A percentile compares a stretch with the other conserved stretches of the same genome.
Evolutionary conservation across 2,797 vertebrate species (phyloP).

Genomic region (Leuciscus waleckii): DNA sequence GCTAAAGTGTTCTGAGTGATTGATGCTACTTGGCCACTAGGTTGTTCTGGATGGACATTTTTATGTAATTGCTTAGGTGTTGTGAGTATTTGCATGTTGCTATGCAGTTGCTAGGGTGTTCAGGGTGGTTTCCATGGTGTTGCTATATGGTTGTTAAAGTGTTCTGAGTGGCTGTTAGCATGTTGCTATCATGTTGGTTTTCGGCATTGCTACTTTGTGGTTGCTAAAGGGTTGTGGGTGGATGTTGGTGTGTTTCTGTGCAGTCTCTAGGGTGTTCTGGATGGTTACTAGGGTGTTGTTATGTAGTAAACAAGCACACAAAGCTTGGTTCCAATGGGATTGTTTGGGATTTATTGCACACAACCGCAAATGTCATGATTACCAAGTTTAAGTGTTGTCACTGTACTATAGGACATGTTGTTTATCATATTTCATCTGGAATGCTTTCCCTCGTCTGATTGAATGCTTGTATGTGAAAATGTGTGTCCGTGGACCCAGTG

Average conservation of each 20-base stretch:
- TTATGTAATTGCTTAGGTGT: neutral
- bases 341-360: neutral
- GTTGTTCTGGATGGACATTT: neutral
- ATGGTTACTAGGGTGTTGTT: neutral
- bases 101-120: neutral
- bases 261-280: neutral
- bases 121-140: neutral
- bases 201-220: neutral
- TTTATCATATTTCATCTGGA: neutral
- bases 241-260: neutral
- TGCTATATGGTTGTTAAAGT: neutral
- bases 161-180: neutral
- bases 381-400: conserved; percentile 1
- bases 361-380: neutral
- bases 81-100: neutral
- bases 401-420: neutral
- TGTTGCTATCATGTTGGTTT: neutral
- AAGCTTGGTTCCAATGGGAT: neutral
- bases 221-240: neutral
- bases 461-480: neutral
- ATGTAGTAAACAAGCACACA: neutral
- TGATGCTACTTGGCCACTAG: neutral
- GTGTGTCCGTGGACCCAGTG: conserved; percentile 37
- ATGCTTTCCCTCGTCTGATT: conserved; percentile 10
- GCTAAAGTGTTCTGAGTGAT: neutral